Conservation (phyloP, 2,113 vertebrate species). For the Reinhardtius hippoglossoides region DNA sequence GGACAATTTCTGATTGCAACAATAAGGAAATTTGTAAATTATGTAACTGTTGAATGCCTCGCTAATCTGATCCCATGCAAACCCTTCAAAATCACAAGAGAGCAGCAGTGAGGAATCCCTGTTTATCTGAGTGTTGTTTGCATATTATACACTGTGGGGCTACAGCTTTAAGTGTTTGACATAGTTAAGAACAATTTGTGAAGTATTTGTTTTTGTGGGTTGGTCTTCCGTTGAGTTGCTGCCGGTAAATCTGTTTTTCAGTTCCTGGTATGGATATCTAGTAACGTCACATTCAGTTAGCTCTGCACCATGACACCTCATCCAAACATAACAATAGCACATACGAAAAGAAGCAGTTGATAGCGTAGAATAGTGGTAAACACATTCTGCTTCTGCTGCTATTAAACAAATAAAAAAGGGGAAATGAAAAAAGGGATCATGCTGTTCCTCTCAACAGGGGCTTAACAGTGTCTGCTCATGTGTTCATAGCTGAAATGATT, state of each 20-base stretch:
- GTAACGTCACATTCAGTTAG: not conserved
- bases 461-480: no score
- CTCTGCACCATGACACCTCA: no score
- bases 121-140: not conserved
- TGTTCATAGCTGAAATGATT: no score
- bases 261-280: not conserved
- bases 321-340: no score
- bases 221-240: not conserved
- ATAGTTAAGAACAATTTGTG: no score
- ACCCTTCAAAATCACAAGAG: not conserved
- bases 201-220: not conserved
- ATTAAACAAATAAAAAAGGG: no score
- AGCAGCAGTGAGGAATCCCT: not conserved
- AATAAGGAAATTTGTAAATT: not conserved
- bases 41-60: not conserved
- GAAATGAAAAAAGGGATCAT: no score
- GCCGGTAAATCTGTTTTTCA: not conserved
- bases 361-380: not conserved
- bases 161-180: not conserved
- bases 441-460: no score
- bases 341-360: not conserved
- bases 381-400: not conserved
- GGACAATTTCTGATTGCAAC: conserved; percentile 8
- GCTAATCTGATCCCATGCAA: not conserved
- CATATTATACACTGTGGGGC: not conserved